These are phyloP conservation scores for Euura saliciscinereae DNA, from an alignment of 1,140 invertebrate species.

Conservation along the genomic window DNA sequence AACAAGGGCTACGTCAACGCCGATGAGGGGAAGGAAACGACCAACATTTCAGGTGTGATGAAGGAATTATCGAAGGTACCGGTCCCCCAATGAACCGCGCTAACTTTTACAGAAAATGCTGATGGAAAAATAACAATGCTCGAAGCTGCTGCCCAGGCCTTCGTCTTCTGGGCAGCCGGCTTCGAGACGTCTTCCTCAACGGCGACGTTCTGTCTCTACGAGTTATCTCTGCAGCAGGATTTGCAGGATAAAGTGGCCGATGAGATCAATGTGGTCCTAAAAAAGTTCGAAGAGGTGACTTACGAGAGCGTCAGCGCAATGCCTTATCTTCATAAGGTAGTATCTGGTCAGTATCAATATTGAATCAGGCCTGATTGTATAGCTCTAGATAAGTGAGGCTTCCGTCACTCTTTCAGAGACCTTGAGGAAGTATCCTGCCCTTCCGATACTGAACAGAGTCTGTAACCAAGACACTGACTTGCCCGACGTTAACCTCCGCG, in stretches of 20 bases:
- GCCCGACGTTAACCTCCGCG: constrained; percentile 49
- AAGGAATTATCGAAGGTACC: constrained; percentile 26
- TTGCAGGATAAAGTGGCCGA: constrained; percentile 34
- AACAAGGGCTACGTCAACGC: constrained; percentile 30
- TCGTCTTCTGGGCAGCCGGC: constrained; percentile 45
- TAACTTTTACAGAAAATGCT: constrained; percentile 50
- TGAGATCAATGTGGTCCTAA: constrained; percentile 32
- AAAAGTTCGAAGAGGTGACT: constrained; percentile 24
- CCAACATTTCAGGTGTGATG: constrained; percentile 18
- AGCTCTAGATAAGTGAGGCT: no score
- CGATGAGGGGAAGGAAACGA: constrained; percentile 9
- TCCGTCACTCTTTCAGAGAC: constrained; percentile 49
- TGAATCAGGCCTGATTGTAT: not conserved
- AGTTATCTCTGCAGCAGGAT: constrained; percentile 36
- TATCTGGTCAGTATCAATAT: constrained; percentile 30
- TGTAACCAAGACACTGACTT: constrained; percentile 60
- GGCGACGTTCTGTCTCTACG: constrained; percentile 38
- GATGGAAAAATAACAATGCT: constrained; percentile 33
- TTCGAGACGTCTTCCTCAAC: constrained; percentile 50
- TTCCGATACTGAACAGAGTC: constrained; percentile 57
- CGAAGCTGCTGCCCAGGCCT: constrained; percentile 34
- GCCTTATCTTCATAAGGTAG: constrained; percentile 33
- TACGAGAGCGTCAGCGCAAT: constrained; percentile 25
- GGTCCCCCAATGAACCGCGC: not conserved
- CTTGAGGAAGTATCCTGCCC: constrained; percentile 63